Percentiles rank a stretch among this genome's conserved stretches.
phyloP scores from a whole-genome alignment of 2,113 vertebrate species.

The Tyto alba region DNA sequence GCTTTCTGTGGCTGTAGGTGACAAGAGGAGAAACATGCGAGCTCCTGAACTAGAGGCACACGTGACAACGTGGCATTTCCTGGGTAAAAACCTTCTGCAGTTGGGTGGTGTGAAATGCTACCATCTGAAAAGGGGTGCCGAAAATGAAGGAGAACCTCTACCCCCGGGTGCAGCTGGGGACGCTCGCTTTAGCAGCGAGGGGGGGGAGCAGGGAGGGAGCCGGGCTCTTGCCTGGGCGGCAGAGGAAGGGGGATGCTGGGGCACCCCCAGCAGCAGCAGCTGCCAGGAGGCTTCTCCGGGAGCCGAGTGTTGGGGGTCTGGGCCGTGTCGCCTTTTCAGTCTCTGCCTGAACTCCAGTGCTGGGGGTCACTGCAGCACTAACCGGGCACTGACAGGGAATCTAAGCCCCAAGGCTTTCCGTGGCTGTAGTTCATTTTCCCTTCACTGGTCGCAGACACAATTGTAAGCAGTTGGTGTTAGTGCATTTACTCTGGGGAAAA shows the following conservation, averaged over 20 bases:
- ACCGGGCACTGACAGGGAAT: rapidly evolving
- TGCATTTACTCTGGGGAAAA: neutral
- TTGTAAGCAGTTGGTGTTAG: neutral
- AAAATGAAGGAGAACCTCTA: neutral
- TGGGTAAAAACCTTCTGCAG: neutral
- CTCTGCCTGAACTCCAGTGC: neutral
- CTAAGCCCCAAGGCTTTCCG: neutral
- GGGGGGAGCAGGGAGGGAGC: rapidly evolving
- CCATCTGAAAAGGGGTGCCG: neutral
- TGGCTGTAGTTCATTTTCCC: neutral
- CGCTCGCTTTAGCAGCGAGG: rapidly evolving
- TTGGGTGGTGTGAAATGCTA: neutral
- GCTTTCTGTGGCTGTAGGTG: neutral
- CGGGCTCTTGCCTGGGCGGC: rapidly evolving
- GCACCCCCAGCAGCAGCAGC: neutral
- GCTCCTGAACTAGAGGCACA: neutral
- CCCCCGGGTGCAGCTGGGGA: neutral
- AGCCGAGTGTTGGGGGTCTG: no score
- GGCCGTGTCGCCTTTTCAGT: neutral
- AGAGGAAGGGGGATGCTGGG: neutral
- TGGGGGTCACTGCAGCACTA: neutral
- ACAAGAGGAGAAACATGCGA: neutral
- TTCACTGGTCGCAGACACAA: neutral
- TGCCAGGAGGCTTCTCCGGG: neutral
- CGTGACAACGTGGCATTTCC: neutral